phyloP scores from a whole-genome alignment of 2,797 vertebrate species.

The Sebastes trivittatus region DNA sequence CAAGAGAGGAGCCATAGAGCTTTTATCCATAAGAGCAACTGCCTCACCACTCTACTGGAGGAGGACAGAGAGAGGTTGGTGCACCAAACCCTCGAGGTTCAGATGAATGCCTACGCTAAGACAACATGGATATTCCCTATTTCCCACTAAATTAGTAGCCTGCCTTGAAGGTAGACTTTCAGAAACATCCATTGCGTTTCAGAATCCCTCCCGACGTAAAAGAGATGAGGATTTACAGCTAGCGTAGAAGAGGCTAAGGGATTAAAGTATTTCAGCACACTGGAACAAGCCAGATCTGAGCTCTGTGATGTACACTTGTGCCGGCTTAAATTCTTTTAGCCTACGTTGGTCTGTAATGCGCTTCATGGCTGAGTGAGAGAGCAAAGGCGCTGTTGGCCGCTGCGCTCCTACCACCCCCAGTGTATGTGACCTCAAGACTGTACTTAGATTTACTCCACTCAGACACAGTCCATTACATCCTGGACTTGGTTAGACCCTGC shows the following conservation, averaged over 20 bases:
- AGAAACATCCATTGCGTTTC: conserved; percentile 35
- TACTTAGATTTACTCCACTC: conserved; percentile 68
- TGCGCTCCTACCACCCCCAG: conserved; percentile 37
- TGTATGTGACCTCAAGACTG: conserved; percentile 64
- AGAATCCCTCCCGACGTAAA: conserved; percentile 35
- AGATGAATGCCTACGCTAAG: conserved; percentile 24
- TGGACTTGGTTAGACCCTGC: conserved; percentile 57
- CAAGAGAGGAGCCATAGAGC: conserved; percentile 88
- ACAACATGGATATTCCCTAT: conserved; percentile 28
- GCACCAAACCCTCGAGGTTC: conserved; percentile 11
- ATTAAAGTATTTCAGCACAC: conserved; percentile 59
- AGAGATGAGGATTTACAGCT: conserved; percentile 52
- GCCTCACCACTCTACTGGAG: conserved; percentile 88
- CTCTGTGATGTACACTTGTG: conserved; percentile 54
- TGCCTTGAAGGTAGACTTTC: conserved; percentile 7
- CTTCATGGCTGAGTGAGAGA: conserved; percentile 57
- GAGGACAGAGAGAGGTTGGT: conserved; percentile 91
- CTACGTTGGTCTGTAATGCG: conserved; percentile 58
- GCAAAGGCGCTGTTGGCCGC: conserved; percentile 43
- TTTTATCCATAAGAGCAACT: conserved; percentile 87
- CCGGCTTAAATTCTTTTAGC: conserved; percentile 56
- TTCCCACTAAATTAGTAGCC: conserved; percentile 13
- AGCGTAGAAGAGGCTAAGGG: conserved; percentile 31
- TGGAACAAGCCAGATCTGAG: conserved; percentile 50
- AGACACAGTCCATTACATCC: conserved; percentile 72